These are phyloP conservation scores for Peromyscus leucopus DNA, from an alignment of 2,113 vertebrate genomes.

Conservation along the genomic window DNA sequence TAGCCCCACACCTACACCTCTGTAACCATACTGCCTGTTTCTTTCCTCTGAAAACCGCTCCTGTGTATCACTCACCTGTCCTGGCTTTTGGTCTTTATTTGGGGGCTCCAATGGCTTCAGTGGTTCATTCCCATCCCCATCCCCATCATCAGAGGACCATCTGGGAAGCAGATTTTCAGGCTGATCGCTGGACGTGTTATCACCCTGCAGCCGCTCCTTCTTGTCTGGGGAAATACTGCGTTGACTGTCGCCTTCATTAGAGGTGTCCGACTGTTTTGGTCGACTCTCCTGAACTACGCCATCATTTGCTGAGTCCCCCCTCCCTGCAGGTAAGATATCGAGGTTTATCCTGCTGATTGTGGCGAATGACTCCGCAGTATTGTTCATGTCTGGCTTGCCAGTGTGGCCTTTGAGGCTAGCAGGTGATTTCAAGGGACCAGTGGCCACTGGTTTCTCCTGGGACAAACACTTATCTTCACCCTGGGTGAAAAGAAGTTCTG, in stretches of 20 bases:
- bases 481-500: constrained; percentile 83
- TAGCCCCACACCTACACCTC: neutral
- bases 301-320: constrained; percentile 77
- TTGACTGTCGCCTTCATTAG: constrained; percentile 77
- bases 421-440: constrained; percentile 77
- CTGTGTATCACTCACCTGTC: constrained; percentile 84
- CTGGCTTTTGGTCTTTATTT: constrained; percentile 73
- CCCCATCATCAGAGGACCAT: constrained; percentile 42
- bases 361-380: constrained; percentile 86
- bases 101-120: constrained; percentile 85
- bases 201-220: constrained; percentile 76
- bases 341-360: constrained; percentile 93
- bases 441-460: constrained; percentile 77
- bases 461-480: constrained; percentile 85
- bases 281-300: constrained; percentile 75
- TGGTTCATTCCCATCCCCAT: constrained; percentile 80
- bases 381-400: constrained; percentile 81
- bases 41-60: neutral
- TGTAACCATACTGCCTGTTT: neutral
- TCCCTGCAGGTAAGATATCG: constrained; percentile 85
- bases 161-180: constrained; percentile 73
- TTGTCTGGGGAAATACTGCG: constrained; percentile 67
- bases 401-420: constrained; percentile 72
- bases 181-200: constrained; percentile 63
- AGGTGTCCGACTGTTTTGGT: constrained; percentile 72